A percentile compares a stretch with the other conserved stretches of the same genome.
These are phyloP conservation scores for Reticulitermes lucifugus DNA, from an alignment of 2,888 invertebrate species.

Conservation along the genomic window DNA sequence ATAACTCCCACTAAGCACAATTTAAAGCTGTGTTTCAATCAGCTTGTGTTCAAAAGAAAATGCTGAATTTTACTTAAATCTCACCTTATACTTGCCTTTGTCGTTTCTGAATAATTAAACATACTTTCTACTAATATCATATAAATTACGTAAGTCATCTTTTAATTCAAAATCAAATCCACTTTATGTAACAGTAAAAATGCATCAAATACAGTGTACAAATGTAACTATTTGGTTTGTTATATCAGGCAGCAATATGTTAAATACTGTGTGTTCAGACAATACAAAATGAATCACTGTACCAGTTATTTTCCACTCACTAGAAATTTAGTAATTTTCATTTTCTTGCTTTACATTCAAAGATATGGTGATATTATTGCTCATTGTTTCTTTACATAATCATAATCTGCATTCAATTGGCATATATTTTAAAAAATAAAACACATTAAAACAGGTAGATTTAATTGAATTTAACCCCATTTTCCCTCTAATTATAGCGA, in stretches of 20 bases:
- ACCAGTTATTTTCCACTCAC: not conserved
- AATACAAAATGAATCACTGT: not conserved
- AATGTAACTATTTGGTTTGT: not conserved
- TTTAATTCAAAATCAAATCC: too few species aligned
- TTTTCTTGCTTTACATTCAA: not conserved
- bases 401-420: constrained; percentile 11
- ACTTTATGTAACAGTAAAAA: too few species aligned
- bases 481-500: not conserved
- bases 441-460: not conserved
- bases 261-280: constrained; percentile 1
- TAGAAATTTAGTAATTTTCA: not conserved
- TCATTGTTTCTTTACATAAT: not conserved
- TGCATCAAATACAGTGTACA: not conserved
- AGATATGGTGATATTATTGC: not conserved
- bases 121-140: too few species aligned
- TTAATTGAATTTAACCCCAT: not conserved
- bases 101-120: too few species aligned
- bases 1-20: not conserved
- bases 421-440: constrained; percentile 31
- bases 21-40: too few species aligned
- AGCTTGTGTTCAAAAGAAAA: too few species aligned
- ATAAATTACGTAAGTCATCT: too few species aligned
- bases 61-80: too few species aligned
- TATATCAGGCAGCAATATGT: not conserved
- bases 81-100: too few species aligned